Conservation (phyloP, 2,113 vertebrate species). For the Daboia siamensis region DNA sequence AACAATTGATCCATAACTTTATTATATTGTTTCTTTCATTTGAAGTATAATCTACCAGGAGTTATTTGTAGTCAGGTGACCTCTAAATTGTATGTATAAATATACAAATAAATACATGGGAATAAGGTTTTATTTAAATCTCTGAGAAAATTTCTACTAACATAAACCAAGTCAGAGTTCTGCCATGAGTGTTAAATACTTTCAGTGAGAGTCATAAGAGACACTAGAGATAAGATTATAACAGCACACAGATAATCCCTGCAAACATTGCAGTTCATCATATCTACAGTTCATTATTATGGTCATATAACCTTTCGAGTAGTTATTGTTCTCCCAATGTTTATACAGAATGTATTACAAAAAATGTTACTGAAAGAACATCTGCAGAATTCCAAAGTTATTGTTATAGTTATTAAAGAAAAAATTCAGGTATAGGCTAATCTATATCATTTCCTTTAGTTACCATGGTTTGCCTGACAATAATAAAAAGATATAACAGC, state of each 20-base stretch:
- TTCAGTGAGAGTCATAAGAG: conserved; percentile 19
- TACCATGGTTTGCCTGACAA: conserved; percentile 5
- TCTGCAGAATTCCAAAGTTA: accelerated
- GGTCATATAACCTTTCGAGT: conserved; percentile 22
- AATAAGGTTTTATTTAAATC: conserved; percentile 4
- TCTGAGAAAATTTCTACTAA: not conserved
- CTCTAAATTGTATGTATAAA: not conserved
- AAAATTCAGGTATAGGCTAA: conserved; percentile 21
- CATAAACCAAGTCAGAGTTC: conserved; percentile 17
- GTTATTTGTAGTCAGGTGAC: not conserved
- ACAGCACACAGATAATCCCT: conserved; percentile 21
- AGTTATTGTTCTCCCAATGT: conserved; percentile 28
- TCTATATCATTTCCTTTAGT: conserved; percentile 10
- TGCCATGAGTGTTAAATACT: conserved; percentile 19
- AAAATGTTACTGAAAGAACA: conserved; percentile 44
- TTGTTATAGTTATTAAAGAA: not conserved
- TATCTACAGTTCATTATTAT: conserved; percentile 7
- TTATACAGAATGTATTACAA: conserved; percentile 9
- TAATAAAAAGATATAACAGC: conserved; percentile 34
- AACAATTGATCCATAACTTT: not conserved
- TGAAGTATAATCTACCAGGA: not conserved
- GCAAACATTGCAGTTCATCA: conserved; percentile 26
- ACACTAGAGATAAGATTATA: conserved; percentile 30
- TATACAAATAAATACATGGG: not conserved
- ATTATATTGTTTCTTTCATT: not conserved